Base-by-base conservation (phyloP, 2,888 invertebrate species). In the Eupeodes luniger region DNA sequence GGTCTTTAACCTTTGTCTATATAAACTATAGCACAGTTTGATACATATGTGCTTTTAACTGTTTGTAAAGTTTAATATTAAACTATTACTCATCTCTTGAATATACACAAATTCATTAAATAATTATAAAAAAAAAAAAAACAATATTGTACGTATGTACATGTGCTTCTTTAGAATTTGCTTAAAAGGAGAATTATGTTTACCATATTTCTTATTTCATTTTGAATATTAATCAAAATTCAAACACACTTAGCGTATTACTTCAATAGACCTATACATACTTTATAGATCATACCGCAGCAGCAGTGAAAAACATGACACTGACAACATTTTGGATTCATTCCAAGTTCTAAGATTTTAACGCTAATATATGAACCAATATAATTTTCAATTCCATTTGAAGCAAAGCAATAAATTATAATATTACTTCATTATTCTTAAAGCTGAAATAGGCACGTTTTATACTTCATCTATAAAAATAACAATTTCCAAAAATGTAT, bases 261-360 rank as follows among this genome's bases (percentile, higher is more conserved):
- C 16, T 62, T 62, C 11, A 5, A 62, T 40, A 44, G 16, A 16
- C 9, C 36, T 40, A 19, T 19, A 36, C 4, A 27, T 27, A 27
- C 27, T 62, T 62, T 16, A 16, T 62, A 44, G 62, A 62, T 19
- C 40, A 44, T 62, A 11, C 11, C 16, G 3, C 40, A 40, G 40
- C 40, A 40, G 40, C 9, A 44, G 5, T 16, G 16, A 62, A 44
- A 0, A 16, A 44, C 40, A 44, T 62, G 40, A 11, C 16, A 62
- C 40, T 62, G 62, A 66, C 66, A 66, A 27, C 66, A 66, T 27
- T 66, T 66, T 62, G 66, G 66, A 66, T 27, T 49, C 66, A 5
- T 7, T 66, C 66, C 66, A 66, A 66, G 2, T 7, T 66, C 66
- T 47, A 49, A 49, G 5, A 66, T 66, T 19, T 11, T 14, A 27